Base-by-base conservation (phyloP, 2,797 vertebrate genomes). In the Notamacropus eugenii region DNA sequence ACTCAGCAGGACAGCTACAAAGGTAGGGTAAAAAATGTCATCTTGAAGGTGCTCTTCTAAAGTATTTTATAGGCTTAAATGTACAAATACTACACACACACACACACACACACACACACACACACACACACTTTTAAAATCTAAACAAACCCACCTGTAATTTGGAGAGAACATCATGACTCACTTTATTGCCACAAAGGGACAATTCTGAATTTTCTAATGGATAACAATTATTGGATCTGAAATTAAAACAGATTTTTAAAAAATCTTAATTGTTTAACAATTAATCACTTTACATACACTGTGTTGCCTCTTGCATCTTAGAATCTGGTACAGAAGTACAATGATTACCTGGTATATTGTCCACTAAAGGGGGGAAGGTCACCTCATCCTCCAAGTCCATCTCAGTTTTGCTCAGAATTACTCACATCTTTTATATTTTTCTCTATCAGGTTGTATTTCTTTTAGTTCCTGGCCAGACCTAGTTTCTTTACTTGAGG, bases 141-240 rank as follows among this genome's bases (percentile, higher is more conserved):
- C 3, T 50, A 62, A 46, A 87, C 50, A 55, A 11, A 95, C 94
- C 98, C 97, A 99, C 99, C 99, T 99, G 99, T 93, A 99, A 96
- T 96, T 99, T 99, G 97, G 99, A 99, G 94, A 99, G 97, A 54
- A 99, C 95, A 93, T 99, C 99, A 0, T 98, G 98, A 55, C 98
- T 98, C 97, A 98, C 92, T 0, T 40, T 56, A 92, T 54, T 74
- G 91, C 92, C 90, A 28, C 94, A 11, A 1, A 57, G 67, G 92
- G 91, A 67, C 54, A 90, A 24, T 0, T 31, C 40, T 0, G 93
- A 92, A 24, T n/a, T 92, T 90, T 97, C 97, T 1, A 46, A 13
- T 8, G 46, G 91, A 52, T 82, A 40, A 57, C 62, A 52, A 93
- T 19, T 92, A 62, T 97, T 95, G 0, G 95, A 96, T 92, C 99